Evolutionary conservation across 2,888 invertebrate species (phyloP).

Genomic region (Eubasilissa splendida): DNA sequence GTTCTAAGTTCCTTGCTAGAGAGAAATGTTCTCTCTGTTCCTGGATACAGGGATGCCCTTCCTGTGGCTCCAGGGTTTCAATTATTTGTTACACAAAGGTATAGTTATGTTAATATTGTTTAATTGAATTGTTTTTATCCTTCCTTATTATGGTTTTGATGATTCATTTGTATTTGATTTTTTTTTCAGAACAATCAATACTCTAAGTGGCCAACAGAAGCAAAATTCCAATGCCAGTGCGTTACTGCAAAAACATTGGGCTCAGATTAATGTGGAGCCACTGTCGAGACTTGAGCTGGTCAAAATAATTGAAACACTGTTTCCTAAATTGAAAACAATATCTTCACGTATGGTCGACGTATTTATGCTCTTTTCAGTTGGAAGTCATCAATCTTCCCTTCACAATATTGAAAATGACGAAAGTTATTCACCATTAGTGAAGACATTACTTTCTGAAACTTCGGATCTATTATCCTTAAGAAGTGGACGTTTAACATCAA

Average conservation of each 20-base stretch:
- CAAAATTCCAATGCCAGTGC: slow-evolving; percentile 77
- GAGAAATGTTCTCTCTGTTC: slow-evolving; percentile 85
- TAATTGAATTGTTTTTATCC: background rate
- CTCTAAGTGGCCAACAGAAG: slow-evolving; percentile 76
- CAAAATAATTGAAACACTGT: slow-evolving; percentile 79
- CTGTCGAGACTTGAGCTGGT: slow-evolving; percentile 83
- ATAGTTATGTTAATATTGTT: background rate
- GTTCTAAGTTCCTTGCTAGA: slow-evolving; percentile 89
- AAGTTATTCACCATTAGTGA: slow-evolving; percentile 49
- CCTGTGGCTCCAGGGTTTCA: slow-evolving; percentile 90
- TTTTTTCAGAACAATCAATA: slow-evolving; percentile 73
- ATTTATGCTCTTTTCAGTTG: slow-evolving; percentile 85
- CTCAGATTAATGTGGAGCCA: slow-evolving; percentile 86
- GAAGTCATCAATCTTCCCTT: slow-evolving; percentile 74
- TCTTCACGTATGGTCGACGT: slow-evolving; percentile 86
- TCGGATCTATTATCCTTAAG: slow-evolving; percentile 63
- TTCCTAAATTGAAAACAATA: slow-evolving; percentile 81
- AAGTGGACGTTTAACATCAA: slow-evolving; percentile 80
- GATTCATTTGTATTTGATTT: slow-evolving; percentile 26
- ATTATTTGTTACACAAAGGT: slow-evolving; percentile 91
- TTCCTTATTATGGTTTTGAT: slow-evolving; percentile 33
- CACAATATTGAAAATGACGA: slow-evolving; percentile 66
- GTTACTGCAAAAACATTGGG: slow-evolving; percentile 86
- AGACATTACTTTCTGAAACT: slow-evolving; percentile 45
- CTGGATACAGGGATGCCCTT: slow-evolving; percentile 89